Conservation (phyloP, 1,140 invertebrate species). For the Anadara kagoshimensis region DNA sequence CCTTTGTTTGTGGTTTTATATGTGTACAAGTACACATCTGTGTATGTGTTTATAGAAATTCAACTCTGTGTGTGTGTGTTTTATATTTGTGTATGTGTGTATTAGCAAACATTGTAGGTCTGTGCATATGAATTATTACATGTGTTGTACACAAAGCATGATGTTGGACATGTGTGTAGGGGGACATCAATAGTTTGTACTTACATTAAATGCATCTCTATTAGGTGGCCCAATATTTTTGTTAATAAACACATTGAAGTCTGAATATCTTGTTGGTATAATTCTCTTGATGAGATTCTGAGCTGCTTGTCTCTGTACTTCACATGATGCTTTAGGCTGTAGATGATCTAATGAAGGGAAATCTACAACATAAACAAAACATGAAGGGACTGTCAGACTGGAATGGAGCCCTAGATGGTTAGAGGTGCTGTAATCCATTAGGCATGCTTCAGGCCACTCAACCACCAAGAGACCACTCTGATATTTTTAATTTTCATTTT, state of each 20-base stretch:
- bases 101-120: background rate
- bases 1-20: background rate
- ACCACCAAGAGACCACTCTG: too few species aligned
- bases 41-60: background rate
- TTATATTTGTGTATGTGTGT: background rate
- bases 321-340: slow-evolving; percentile 51
- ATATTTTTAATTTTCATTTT: too few species aligned
- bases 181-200: background rate
- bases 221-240: slow-evolving; percentile 71
- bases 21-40: background rate
- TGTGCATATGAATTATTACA: background rate
- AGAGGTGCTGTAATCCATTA: too few species aligned
- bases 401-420: too few species aligned
- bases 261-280: slow-evolving; percentile 66
- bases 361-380: slow-evolving; percentile 36
- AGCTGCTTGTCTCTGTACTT: slow-evolving; percentile 76
- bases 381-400: too few species aligned
- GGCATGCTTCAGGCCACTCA: too few species aligned
- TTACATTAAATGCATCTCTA: slow-evolving; percentile 77
- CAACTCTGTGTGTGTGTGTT: background rate
- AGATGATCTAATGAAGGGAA: slow-evolving; percentile 57
- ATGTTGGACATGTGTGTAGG: background rate
- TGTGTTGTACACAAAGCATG: background rate
- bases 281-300: slow-evolving; percentile 76
- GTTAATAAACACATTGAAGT: slow-evolving; percentile 77